Conservation (phyloP, 2,888 invertebrate genomes). For the Lumbricus terrestris region DNA sequence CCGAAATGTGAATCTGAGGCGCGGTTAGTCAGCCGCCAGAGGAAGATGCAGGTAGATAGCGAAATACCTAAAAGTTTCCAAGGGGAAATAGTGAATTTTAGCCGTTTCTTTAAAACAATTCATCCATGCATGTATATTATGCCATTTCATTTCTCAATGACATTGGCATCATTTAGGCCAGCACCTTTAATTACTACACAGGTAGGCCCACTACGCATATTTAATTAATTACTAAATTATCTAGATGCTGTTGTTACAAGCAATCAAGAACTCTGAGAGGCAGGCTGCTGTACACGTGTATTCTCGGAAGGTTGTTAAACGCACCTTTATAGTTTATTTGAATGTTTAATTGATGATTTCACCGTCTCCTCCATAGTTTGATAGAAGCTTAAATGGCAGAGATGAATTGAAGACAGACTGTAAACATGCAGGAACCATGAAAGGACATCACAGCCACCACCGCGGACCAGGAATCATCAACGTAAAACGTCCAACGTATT, state of each 20-base stretch:
- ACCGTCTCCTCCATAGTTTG: not conserved
- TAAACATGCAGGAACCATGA: not conserved
- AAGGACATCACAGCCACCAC: no score
- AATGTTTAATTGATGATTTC: not conserved
- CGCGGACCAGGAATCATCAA: not conserved
- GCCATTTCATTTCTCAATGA: no score
- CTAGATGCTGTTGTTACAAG: not conserved
- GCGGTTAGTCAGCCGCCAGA: no score
- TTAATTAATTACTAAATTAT: not conserved
- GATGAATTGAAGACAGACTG: constrained; percentile 3
- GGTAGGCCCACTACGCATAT: no score
- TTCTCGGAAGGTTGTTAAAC: not conserved
- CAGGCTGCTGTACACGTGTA: not conserved
- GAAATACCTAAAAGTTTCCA: no score
- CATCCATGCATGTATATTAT: no score
- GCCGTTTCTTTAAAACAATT: no score
- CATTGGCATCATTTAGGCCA: no score
- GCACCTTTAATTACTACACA: no score
- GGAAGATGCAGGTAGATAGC: no score
- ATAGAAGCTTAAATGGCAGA: not conserved
- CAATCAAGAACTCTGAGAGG: not conserved
- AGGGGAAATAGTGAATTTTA: no score
- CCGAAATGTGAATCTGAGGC: no score
- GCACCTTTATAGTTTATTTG: not conserved
- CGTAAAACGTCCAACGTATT: not conserved